Percentiles rank a stretch among this genome's conserved stretches.
phyloP scores from a whole-genome alignment of 2,113 vertebrate genomes.

The Siniperca chuatsi region DNA sequence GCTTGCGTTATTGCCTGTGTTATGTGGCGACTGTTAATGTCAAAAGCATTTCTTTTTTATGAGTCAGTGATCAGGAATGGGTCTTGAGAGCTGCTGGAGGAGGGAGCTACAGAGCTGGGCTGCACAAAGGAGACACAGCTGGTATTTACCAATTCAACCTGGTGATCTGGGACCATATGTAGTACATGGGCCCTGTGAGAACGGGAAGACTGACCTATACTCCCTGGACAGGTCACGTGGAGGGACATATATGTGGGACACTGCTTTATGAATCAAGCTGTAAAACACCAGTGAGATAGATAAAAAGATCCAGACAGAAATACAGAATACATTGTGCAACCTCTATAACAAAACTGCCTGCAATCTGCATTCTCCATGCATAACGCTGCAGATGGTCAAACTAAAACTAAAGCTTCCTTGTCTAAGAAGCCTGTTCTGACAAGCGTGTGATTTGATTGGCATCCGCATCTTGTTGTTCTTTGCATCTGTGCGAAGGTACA shows the following conservation, averaged over 20 bases:
- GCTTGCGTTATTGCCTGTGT: slow-evolving; percentile 54
- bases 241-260: not conserved
- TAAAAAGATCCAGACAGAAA: not conserved
- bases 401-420: slow-evolving; percentile 39
- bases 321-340: slow-evolving; percentile 11
- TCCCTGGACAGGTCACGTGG: not conserved
- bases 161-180: not conserved
- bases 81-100: slow-evolving; percentile 47
- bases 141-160: slow-evolving; percentile 26
- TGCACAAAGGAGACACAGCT: slow-evolving; percentile 36
- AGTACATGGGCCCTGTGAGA: not conserved
- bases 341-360: slow-evolving; percentile 15
- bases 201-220: not conserved
- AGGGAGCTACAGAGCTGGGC: slow-evolving; percentile 6
- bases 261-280: slow-evolving; percentile 1
- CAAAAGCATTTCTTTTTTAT: slow-evolving; percentile 57
- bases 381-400: slow-evolving; percentile 29
- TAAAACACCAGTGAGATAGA: not conserved
- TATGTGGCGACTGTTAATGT: slow-evolving; percentile 61
- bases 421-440: slow-evolving; percentile 39
- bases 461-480: slow-evolving; percentile 30
- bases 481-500: slow-evolving; percentile 8
- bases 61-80: slow-evolving; percentile 70
- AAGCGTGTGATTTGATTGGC: slow-evolving; percentile 29
- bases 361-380: not conserved